phyloP scores from a whole-genome alignment of 64 coral and sea anemone species.

The Dendrophyllia cribrosa region DNA sequence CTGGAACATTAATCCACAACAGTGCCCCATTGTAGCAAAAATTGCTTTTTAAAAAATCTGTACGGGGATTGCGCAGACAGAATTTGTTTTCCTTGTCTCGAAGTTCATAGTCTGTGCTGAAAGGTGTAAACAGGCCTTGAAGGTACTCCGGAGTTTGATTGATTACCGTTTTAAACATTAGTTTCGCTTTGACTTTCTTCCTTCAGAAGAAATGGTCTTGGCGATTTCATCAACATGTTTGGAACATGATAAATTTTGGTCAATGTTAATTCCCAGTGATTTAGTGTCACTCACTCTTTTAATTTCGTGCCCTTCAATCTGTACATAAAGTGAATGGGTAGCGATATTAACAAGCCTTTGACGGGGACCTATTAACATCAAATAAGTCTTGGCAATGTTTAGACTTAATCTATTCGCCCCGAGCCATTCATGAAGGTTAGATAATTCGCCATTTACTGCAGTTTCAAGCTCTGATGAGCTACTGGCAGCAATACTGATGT shows the following conservation, averaged over 20 bases:
- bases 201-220: conserved; percentile 2
- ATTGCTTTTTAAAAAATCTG: too few relatives aligned
- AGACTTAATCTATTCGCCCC: conserved; percentile 17
- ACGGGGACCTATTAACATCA: conserved; percentile 27
- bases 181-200: neutral
- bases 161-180: too few relatives aligned
- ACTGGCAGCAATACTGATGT: neutral
- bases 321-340: neutral
- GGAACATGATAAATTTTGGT: neutral
- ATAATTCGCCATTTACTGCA: neutral
- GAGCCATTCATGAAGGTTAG: conserved; percentile 12
- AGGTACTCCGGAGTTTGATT: too few relatives aligned
- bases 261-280: conserved; percentile 22
- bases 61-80: too few relatives aligned
- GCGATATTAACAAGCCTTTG: neutral
- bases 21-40: neutral
- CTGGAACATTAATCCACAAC: neutral
- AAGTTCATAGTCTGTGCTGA: too few relatives aligned
- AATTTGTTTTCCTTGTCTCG: too few relatives aligned
- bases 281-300: too few relatives aligned
- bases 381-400: conserved; percentile 35
- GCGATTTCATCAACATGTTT: conserved; percentile 17
- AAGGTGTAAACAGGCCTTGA: too few relatives aligned
- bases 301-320: neutral
- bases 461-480: neutral